These are phyloP conservation scores for Brenthis ino DNA, from an alignment of 2,888 invertebrate species.

Conservation along the genomic window DNA sequence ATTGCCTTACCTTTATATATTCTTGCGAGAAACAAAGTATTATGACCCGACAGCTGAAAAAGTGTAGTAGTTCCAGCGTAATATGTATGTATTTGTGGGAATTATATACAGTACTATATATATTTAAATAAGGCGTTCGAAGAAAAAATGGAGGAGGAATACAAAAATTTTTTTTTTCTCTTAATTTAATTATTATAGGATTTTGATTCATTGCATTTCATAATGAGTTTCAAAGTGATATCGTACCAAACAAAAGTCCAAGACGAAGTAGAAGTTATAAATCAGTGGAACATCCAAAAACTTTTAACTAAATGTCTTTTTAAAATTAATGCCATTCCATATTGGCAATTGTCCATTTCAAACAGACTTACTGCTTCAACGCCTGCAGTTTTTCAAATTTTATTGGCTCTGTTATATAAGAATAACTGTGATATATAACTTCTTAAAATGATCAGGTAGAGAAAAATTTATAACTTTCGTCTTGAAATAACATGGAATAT, in stretches of 20 bases:
- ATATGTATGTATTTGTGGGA: too few species aligned
- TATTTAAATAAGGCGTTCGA: too few species aligned
- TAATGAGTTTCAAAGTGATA: neutral
- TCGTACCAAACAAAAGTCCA: neutral
- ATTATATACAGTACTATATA: too few species aligned
- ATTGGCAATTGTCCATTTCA: conserved; percentile 39
- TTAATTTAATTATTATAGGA: neutral
- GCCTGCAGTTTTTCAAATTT: conserved; percentile 34
- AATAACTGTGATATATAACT: conserved; percentile 11
- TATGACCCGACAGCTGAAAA: too few species aligned
- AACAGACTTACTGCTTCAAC: conserved; percentile 24
- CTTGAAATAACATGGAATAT: neutral
- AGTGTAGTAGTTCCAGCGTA: too few species aligned
- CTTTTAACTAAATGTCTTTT: conserved; percentile 38
- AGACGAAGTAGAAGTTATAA: conserved; percentile 12
- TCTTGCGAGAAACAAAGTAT: too few species aligned
- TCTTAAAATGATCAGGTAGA: conserved; percentile 8
- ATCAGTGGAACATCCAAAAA: conserved; percentile 32
- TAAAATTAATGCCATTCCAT: conserved; percentile 33
- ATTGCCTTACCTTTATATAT: too few species aligned
- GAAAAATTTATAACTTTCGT: neutral
- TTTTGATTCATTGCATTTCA: neutral
- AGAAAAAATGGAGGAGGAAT: too few species aligned
- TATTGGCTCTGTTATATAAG: conserved; percentile 27
- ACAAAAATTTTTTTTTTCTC: neutral